phyloP scores from a whole-genome alignment of 92 coral and sea anemone species.

The Parazoanthus swiftii region DNA sequence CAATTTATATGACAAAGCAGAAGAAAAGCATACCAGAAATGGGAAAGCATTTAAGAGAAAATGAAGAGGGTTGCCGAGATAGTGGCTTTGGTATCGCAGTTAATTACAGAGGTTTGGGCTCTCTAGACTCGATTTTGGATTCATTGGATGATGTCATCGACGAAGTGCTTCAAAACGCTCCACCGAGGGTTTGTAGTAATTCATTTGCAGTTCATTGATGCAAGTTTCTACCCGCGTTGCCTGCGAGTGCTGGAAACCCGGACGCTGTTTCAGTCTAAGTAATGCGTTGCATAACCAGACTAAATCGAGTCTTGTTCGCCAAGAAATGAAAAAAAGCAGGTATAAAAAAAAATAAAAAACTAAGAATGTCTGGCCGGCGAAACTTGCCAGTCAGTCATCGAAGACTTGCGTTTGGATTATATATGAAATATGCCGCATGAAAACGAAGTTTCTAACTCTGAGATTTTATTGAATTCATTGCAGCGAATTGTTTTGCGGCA shows the following conservation, averaged over 20 bases:
- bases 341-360: too few species aligned
- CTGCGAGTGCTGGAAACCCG: not conserved
- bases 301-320: not conserved
- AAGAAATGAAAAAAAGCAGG: not conserved
- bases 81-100: slow-evolving; percentile 22
- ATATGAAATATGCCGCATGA: not conserved
- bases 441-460: not conserved
- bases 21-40: not conserved
- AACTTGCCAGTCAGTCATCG: not conserved
- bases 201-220: not conserved
- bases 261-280: not conserved
- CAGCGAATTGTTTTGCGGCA: not conserved
- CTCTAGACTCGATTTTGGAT: slow-evolving; percentile 64
- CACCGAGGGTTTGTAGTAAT: slow-evolving; percentile 74
- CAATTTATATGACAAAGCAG: not conserved
- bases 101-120: slow-evolving; percentile 46
- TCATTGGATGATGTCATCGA: slow-evolving; percentile 70
- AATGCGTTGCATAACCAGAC: not conserved
- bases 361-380: not conserved
- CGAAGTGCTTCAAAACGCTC: slow-evolving; percentile 60
- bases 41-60: slow-evolving; percentile 36
- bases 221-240: not conserved
- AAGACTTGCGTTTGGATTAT: not conserved
- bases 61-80: slow-evolving; percentile 21
- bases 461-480: too few species aligned